Evolutionary conservation across 2,888 invertebrate species (phyloP), one percentile per base, ranked within the genome.

Genomic region (Neoscelio sp.): DNA sequence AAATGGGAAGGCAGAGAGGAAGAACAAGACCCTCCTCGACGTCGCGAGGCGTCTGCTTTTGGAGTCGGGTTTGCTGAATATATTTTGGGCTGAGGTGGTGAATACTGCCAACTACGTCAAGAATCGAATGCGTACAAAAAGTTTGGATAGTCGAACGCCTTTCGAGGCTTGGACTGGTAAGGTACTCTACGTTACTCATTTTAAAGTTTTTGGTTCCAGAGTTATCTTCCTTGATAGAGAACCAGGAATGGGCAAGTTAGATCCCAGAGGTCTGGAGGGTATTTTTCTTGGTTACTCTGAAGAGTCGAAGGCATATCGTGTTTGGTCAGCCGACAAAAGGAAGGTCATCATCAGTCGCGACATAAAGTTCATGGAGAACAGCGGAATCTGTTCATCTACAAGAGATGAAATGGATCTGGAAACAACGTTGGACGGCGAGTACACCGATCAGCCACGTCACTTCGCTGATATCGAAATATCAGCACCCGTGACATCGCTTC

Each of bases 51-150:
- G 54, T 20, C 52, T 67, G 7, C 15, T 67, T 28, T 10, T 18
- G 8, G 40, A 67, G 8, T 3, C 67, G 0, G 33, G 18, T 12
- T 18, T 67, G n/a, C 67, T 54, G 2, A 13, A 15, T 5, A 10
- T n/a, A 2, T 64, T 48, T 17, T 64, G 38, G 64, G 50, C 50
- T 3, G 64, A 64, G 6, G 50, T 50, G n/a, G 12, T 50, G 6
- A 48, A 46, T 7, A 48, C 62, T 13, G 62, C 62, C 1, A 50
- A 64, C 12, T 65, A 65, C 26, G 0, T 50, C 8, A 26, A 33
- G 1, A 54, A 35, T 20, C 54, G 54, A 12, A n/a, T 30, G n/a
- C 67, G 54, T 0, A 13, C 44, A 13, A 58, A 33, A 20, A 33
- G 26, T 10, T n/a, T 54, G 7, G 17, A 28, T n/a, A 56, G 67